Evolutionary conservation across 2,113 vertebrate species (phyloP), one percentile per base, ranked within the genome.

Genomic region (Clarias gariepinus): DNA sequence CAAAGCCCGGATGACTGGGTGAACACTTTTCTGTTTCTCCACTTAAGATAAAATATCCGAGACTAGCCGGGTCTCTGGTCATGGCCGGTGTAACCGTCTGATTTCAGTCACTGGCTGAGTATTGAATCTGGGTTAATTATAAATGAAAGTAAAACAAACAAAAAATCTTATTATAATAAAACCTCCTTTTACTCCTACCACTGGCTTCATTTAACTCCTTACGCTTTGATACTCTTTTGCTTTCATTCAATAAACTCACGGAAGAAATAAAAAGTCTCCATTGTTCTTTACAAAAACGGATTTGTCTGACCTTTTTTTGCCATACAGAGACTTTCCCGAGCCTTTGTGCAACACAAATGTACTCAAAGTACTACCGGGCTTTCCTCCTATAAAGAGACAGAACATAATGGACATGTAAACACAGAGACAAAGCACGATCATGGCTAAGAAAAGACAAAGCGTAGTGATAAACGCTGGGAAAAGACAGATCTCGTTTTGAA

Each of bases 381-480:
- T 47, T 36, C 76, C 76, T 64, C 25, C 23, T 23, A 64, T n/a
- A 63, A 68, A 73, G 23, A 74, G 25, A 69, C 4, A 28, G 52
- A 71, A 21, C 23, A 58, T 71, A 33, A 73, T 36, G 60, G 71
- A 76, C 7, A 10, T 23, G 41, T 58, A 73, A 77, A 64, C 57
- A 55, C 41, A 3, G 28, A 69, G 52, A 80, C 84, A 81, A 84
- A 81, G 85, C 33, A 28, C 12, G n/a, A 80, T 73, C 28, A 15
- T 74, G 68, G 21, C 28, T 23, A 86, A 21, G 60, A 76, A 83
- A 76, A 68, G 25, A 52, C 25, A 74, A 76, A 30, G 53, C 30
- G 0, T 61, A 15, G 66, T 30, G 41, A 83, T 52, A 83, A 83
- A 41, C 63, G 2, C 52, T 36, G 33, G 25, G 52, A 66, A 66